Evolutionary conservation across 2,797 vertebrate species (phyloP), one percentile per base, ranked within the genome.

Genomic region (Zalophus californianus): DNA sequence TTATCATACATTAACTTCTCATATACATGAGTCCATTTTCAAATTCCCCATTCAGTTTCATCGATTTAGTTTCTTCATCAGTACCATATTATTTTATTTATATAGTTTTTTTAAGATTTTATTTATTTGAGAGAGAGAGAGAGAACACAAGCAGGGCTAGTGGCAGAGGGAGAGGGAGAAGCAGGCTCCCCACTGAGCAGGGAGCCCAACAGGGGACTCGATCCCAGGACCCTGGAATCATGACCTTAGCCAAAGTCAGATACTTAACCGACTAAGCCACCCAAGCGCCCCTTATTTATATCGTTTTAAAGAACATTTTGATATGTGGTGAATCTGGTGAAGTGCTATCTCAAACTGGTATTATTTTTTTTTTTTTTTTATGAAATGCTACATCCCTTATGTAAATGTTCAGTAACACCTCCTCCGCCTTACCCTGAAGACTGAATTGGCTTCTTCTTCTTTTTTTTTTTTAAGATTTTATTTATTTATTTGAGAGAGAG

Each of bases 121-220:
- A 44, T 44, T 44, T 44, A 44, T 44, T 44, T 44, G 44, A 44
- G 44, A 44, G 44, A 44, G 44, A 44, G 41, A 44, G 44, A 44
- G 44, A 44, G 44, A 44, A 44, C 44, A 44, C 44, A 44, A 44
- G 44, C 44, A 44, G 44, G 44, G 44, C 44, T 44, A 44, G 44
- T 44, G 44, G 44, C 44, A 44, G 44, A 44, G 44, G 44, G 44
- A 44, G 44, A 44, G 44, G 44, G 44, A 44, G 44, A 44, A 44
- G 44, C 44, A 44, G 44, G 1, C 44, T 7, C 44, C 44, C 44
- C 44, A 9, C 44, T 44, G 44, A 44, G 44, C 44, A 44, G 23
- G 23, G n/a, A 70, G 18, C n/a, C 66, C 20, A 2, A 70, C 2
- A 2, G 0, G 2, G 9, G 68, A 0, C 20, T 70, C 4, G 4